A percentile compares a stretch with the other conserved stretches of the same genome.
Conservation (phyloP, 2,888 invertebrate genomes). For the Desoria tigrina region DNA sequence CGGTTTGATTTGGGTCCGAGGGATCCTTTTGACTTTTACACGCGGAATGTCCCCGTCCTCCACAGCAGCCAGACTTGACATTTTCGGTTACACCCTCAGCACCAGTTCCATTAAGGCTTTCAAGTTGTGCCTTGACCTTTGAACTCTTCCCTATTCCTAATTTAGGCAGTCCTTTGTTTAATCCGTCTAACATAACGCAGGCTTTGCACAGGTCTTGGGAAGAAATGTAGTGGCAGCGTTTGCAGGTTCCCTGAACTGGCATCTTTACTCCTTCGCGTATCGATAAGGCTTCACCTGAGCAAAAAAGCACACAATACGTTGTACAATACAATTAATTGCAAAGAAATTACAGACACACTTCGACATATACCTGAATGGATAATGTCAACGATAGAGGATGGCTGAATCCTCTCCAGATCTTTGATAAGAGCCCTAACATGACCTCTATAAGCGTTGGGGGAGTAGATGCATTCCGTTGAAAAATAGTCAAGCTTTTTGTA, state of each 20-base stretch:
- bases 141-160: constrained; percentile 82
- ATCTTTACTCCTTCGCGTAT: constrained; percentile 79
- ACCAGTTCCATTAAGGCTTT: background rate
- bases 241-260: constrained; percentile 77
- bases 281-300: constrained; percentile 76
- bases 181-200: constrained; percentile 89
- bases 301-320: constrained; percentile 51
- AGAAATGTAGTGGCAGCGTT: constrained; percentile 77
- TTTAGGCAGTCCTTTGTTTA: constrained; percentile 88
- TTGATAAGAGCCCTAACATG: constrained; percentile 87
- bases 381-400: constrained; percentile 88
- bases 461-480: constrained; percentile 97
- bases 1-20: background rate
- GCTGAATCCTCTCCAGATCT: constrained; percentile 90
- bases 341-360: too few species aligned
- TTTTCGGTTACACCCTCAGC: background rate
- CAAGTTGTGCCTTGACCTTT: constrained; percentile 47
- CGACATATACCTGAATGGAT: constrained; percentile 78
- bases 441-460: constrained; percentile 95
- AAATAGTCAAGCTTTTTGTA: constrained; percentile 95
- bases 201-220: constrained; percentile 96
- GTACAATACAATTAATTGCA: background rate
- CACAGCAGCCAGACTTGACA: constrained; percentile 27
- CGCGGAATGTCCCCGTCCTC: constrained; percentile 21
- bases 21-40: background rate